Conservation (phyloP, 2,888 invertebrate genomes). For the Chydorus sphaericus region DNA sequence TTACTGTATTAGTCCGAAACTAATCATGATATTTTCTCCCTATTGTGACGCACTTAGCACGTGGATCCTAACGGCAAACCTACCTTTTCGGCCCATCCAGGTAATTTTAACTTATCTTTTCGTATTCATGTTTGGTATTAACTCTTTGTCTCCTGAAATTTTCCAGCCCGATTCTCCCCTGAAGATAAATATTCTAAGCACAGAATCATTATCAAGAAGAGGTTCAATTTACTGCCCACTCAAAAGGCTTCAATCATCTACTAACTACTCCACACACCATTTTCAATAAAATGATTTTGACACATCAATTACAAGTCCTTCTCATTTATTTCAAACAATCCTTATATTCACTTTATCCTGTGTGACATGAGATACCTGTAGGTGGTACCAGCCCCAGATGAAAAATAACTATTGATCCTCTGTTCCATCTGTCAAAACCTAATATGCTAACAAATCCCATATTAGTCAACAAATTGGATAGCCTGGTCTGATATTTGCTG, state of each 20-base stretch:
- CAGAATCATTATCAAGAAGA: constrained; percentile 71
- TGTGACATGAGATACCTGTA: too few species aligned
- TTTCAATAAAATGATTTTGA: not conserved
- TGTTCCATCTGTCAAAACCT: not conserved
- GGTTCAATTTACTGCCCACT: constrained; percentile 72
- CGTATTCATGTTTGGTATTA: too few species aligned
- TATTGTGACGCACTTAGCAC: too few species aligned
- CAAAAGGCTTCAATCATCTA: constrained; percentile 61
- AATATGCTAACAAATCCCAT: not conserved
- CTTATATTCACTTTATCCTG: not conserved
- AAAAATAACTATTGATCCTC: not conserved
- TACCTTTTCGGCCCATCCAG: constrained; percentile 78
- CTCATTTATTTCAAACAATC: not conserved
- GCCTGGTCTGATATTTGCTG: not conserved
- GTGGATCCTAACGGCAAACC: constrained; percentile 60
- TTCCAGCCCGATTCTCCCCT: constrained; percentile 80
- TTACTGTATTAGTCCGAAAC: constrained; percentile 26
- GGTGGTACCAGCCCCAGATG: too few species aligned
- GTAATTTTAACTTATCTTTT: constrained; percentile 35
- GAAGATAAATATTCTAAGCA: constrained; percentile 87
- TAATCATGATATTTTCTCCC: too few species aligned
- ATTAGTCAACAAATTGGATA: not conserved
- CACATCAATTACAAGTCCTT: not conserved
- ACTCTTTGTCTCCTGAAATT: too few species aligned
- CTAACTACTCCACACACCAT: constrained; percentile 28